Base-by-base conservation (phyloP, 2,888 invertebrate genomes). In the Seira sanloemensis region DNA sequence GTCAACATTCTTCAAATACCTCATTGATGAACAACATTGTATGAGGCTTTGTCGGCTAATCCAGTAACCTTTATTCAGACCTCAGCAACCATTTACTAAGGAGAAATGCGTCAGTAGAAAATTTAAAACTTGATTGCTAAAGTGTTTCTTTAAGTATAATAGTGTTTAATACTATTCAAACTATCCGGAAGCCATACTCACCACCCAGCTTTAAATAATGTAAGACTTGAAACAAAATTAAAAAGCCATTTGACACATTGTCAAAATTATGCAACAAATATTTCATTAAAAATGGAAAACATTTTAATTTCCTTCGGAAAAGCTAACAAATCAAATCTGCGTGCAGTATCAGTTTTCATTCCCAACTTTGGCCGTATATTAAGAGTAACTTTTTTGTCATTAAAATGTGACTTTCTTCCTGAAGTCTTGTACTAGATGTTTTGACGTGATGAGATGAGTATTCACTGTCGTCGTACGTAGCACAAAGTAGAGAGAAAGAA, bases 391-490 rank as follows among this genome's bases (percentile, higher is more conserved):
- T 58, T 58, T 58, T 58, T 18, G 5, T 58, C 18, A 9, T 58
- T n/a, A 58, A 58, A 16, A 7, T 58, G 58, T 7, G 58, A 58
- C 18, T 58, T 58, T 58, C n/a, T 58, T n/a, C 58, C n/a, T 58
- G 26, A 26, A n/a, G 27, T 68, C 58, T 5, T 18, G 27, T 65
- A 1, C 37, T 26, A 25, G 46, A 19, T 26, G 7, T 66, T 69
- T 62, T 84, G 74, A 78, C 78, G 83, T 83, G 78, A 78, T 73
- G 83, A 78, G 25, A 26, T 21, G 68, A 68, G 68, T 24, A 68
- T 58, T 58, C 58, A 58, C 58, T 58, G 58, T 58, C n/a, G 58
- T 58, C 18, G 66, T 66, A 23, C 66, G 66, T 66, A 66, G 18
- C 21, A 21, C 9, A 23, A 58, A 82, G 72, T 73, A 83, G 37